Evolutionary conservation across 2,113 vertebrate species (phyloP).

Genomic region (Lota lota): DNA sequence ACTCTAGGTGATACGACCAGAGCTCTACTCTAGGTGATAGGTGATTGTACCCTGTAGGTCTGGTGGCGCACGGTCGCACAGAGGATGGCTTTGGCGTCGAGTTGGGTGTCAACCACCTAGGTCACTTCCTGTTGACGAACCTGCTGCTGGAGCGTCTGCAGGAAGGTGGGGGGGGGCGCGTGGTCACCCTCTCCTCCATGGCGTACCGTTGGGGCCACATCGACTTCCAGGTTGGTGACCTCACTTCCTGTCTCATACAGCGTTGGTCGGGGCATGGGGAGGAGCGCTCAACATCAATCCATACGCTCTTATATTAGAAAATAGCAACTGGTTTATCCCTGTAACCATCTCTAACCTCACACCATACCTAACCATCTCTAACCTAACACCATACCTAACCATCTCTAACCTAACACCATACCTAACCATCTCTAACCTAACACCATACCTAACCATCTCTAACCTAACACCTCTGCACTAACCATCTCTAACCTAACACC

Average conservation of each 20-base stretch:
- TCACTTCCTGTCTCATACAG: neutral
- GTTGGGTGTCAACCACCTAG: slow-evolving; percentile 85
- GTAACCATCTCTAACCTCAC: too few species aligned
- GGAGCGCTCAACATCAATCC: too few species aligned
- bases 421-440: too few species aligned
- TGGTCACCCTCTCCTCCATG: slow-evolving; percentile 81
- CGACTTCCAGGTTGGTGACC: slow-evolving; percentile 42
- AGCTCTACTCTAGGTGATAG: neutral
- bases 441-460: too few species aligned
- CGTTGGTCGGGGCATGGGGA: too few species aligned
- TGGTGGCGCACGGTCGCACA: slow-evolving; percentile 71
- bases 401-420: too few species aligned
- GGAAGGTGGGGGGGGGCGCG: slow-evolving; percentile 69
- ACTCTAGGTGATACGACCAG: neutral
- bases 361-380: too few species aligned
- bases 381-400: too few species aligned
- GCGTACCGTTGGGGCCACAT: slow-evolving; percentile 76
- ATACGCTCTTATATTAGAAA: too few species aligned
- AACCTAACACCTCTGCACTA: too few species aligned
- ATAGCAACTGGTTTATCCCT: too few species aligned
- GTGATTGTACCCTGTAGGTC: slow-evolving; percentile 73
- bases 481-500: too few species aligned
- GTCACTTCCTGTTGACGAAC: slow-evolving; percentile 72
- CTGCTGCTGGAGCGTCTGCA: slow-evolving; percentile 81
- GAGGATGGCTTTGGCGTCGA: slow-evolving; percentile 78